These are phyloP conservation scores for Aldrovandia affinis DNA, from an alignment of 2,797 vertebrate genomes.

Conservation along the genomic window DNA sequence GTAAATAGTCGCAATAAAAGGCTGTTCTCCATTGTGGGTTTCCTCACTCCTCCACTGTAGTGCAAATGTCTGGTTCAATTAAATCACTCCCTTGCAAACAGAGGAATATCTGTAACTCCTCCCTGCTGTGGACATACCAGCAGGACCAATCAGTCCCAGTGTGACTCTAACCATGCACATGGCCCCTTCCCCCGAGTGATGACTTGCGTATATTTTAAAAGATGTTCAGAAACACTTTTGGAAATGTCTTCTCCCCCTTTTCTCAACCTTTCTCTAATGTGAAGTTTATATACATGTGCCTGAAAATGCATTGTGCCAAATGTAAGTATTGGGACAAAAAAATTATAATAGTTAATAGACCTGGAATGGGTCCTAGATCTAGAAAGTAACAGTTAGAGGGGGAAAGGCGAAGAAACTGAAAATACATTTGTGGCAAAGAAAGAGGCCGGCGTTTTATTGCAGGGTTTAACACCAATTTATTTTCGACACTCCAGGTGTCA, in stretches of 20 bases:
- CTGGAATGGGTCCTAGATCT: not conserved
- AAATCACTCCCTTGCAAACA: not conserved
- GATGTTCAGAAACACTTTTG: not conserved
- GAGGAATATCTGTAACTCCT: not conserved
- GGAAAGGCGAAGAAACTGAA: not conserved
- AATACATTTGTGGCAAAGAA: not conserved
- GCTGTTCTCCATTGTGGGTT: not conserved
- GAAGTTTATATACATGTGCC: not conserved
- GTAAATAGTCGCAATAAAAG: not conserved
- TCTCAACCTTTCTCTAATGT: not conserved
- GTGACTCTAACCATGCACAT: not conserved
- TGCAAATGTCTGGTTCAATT: not conserved
- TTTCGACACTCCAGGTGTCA: not conserved
- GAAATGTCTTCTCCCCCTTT: not conserved
- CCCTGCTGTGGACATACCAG: not conserved
- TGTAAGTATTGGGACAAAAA: too few relatives aligned
- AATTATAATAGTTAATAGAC: not conserved
- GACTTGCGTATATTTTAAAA: not conserved
- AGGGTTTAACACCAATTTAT: slow-evolving; percentile 11
- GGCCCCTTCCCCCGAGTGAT: not conserved
- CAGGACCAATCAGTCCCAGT: not conserved
- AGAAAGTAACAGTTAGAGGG: not conserved
- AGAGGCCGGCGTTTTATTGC: not conserved
- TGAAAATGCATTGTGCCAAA: not conserved
- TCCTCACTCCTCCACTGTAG: not conserved